Evolutionary conservation across 2,113 vertebrate genomes (phyloP), one percentile per base, ranked within the genome.

Genomic region (Bujurquina vittata): DNA sequence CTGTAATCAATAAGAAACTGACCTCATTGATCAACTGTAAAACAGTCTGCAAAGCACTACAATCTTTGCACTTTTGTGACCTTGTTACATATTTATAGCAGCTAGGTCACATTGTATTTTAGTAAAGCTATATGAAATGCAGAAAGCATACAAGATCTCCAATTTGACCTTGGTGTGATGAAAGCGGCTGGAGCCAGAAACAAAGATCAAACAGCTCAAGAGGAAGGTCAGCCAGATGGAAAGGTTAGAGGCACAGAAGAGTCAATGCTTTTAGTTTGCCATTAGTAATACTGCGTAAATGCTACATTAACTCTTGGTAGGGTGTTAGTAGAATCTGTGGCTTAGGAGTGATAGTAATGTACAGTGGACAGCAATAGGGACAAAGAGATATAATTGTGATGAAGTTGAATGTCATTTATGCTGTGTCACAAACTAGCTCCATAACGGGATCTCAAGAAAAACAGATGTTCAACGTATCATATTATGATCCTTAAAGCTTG

Each of bases 181-280:
- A 63, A 31, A 87, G 76, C 31, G 35, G 61, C 46, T 35, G 22
- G 58, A 79, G 79, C 55, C 61, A 78, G 55, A 86, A 80, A 87
- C 80, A 74, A 79, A 80, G 43, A 76, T 87, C 81, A 76, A 75
- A 74, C 10, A 85, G 22, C 72, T 80, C n/a, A 58, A 88, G 58
- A 79, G 58, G 84, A 86, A 83, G 86, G 90, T 90, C 80, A 89
- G 80, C 78, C 80, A 88, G 76, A 84, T 79, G 72, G 88, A 85
- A 58, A 82, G 74, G 77, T 89, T 88, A 90, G 86, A 56, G 87
- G 76, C 56, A 23, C 10, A 62, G 61, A 63, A 81, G 83, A 79
- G 81, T 88, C 83, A 43, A 40, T 75, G 77, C 52, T 78, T 90
- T 88, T 73, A 75, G 77, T 80, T 79, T 82, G 52, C 31, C n/a